A percentile compares a stretch with the other conserved stretches of the same genome.
These are phyloP conservation scores for Catharus bicknelli DNA, from an alignment of 2,113 vertebrate species.

Conservation along the genomic window DNA sequence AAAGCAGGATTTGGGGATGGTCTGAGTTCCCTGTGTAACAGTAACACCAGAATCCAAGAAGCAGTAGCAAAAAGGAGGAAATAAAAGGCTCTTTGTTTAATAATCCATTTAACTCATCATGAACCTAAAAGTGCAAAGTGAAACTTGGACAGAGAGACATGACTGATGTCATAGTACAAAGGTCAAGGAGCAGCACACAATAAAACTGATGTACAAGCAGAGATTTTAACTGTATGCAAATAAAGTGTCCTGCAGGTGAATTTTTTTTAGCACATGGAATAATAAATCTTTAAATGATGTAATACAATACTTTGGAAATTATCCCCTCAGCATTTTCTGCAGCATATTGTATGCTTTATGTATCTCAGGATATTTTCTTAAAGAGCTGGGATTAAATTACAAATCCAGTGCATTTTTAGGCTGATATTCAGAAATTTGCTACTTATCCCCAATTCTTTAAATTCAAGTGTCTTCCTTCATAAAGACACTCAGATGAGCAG, in stretches of 20 bases:
- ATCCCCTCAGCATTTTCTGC: background rate
- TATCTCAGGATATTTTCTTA: background rate
- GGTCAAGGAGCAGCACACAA: background rate
- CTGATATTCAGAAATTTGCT: background rate
- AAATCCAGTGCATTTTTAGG: background rate
- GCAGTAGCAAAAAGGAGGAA: background rate
- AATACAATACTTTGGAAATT: background rate
- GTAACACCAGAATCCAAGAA: background rate
- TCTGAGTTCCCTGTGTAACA: background rate
- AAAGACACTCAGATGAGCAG: background rate
- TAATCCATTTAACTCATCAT: background rate
- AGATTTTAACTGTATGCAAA: background rate
- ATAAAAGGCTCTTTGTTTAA: background rate
- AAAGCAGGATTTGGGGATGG: background rate
- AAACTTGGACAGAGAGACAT: background rate
- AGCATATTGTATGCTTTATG: background rate
- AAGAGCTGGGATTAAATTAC: background rate
- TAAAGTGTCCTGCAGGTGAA: background rate
- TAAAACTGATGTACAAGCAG: background rate
- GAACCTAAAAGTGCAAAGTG: background rate
- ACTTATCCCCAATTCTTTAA: background rate
- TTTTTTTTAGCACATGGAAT: background rate
- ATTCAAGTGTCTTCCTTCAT: background rate
- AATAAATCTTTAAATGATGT: background rate
- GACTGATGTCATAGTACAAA: background rate